These are phyloP conservation scores for Microcebus jonahi DNA, from an alignment of 2,113 vertebrate genomes.

Conservation along the genomic window DNA sequence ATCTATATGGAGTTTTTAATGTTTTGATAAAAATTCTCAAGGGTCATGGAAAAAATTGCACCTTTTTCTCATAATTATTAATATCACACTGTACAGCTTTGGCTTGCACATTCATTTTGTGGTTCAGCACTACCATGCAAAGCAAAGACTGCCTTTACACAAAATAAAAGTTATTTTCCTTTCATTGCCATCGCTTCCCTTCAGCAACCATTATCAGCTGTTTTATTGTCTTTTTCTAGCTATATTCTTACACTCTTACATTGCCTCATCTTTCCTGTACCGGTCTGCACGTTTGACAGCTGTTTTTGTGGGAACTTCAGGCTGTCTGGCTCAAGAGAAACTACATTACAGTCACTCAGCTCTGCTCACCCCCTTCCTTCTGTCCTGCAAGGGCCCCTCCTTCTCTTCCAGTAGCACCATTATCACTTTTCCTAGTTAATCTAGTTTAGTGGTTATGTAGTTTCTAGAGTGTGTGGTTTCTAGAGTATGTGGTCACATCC, in stretches of 20 bases:
- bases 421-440: neutral
- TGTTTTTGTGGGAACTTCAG: neutral
- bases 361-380: neutral
- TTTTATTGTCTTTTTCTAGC: neutral
- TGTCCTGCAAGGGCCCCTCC: neutral
- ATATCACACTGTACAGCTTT: neutral
- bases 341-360: accelerated
- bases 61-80: neutral
- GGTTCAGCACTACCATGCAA: neutral
- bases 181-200: neutral
- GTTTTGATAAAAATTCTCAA: neutral
- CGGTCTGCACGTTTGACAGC: neutral
- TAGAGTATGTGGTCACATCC: neutral
- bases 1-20: neutral
- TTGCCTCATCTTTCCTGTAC: neutral
- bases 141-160: neutral
- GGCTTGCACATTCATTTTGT: neutral
- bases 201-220: neutral
- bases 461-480: neutral
- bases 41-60: neutral
- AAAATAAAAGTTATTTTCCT: neutral
- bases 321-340: neutral
- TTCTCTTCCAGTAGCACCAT: no score
- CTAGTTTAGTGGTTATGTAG: neutral
- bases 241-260: neutral